These are phyloP conservation scores for Anthonomus grandis DNA, from an alignment of 1,140 invertebrate genomes.

Conservation along the genomic window DNA sequence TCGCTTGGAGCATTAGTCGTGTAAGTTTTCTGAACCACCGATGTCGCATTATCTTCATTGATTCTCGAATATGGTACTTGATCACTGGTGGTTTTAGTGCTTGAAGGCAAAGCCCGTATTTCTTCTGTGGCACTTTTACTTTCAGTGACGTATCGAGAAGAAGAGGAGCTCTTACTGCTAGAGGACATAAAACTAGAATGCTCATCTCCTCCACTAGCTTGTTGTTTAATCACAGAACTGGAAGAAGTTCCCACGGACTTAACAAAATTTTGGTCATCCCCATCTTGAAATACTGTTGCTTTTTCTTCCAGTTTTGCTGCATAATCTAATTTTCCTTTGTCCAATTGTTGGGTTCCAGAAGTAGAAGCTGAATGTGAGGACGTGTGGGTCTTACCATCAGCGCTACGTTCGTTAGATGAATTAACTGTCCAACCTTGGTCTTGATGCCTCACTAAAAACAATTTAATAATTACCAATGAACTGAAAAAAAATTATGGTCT, in stretches of 20 bases:
- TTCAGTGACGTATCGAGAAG: constrained; percentile 39
- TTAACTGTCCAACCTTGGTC: constrained; percentile 52
- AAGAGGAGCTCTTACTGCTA: constrained; percentile 49
- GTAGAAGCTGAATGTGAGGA: constrained; percentile 45
- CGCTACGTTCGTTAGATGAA: constrained; percentile 48
- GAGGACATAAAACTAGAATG: constrained; percentile 51
- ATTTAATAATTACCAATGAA: background rate
- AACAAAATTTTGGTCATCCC: constrained; percentile 61
- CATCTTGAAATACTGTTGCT: constrained; percentile 56
- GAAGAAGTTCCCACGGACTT: constrained; percentile 56
- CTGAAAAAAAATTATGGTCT: background rate
- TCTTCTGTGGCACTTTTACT: constrained; percentile 30
- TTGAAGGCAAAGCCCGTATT: background rate
- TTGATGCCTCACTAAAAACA: constrained; percentile 25
- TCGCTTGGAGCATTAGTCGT: constrained; percentile 35
- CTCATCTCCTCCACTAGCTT: constrained; percentile 57
- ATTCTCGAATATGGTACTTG: constrained; percentile 6
- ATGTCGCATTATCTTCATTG: constrained; percentile 21
- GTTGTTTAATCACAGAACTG: constrained; percentile 58
- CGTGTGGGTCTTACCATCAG: constrained; percentile 50
- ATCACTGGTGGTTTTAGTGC: background rate
- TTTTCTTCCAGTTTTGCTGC: constrained; percentile 58
- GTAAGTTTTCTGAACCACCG: constrained; percentile 32
- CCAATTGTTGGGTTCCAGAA: constrained; percentile 56
- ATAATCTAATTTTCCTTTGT: constrained; percentile 58